These are phyloP conservation scores for Carposina sasakii DNA, from an alignment of 1,140 invertebrate species.

Conservation along the genomic window DNA sequence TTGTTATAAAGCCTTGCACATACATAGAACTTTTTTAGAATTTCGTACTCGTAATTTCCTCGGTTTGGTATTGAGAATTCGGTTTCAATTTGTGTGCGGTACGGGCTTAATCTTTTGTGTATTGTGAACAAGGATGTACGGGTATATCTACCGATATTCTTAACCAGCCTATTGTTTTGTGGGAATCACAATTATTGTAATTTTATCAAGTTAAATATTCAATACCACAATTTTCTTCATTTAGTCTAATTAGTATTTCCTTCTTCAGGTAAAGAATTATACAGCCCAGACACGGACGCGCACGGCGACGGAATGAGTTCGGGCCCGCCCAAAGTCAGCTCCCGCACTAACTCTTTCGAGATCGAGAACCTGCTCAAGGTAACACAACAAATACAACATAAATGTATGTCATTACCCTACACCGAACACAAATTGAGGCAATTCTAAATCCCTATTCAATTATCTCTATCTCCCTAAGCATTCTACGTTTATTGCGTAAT, in stretches of 20 bases:
- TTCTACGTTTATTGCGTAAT: conserved; percentile 35
- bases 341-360: conserved; percentile 90
- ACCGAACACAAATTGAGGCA: no score
- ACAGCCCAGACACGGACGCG: conserved; percentile 77
- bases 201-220: no score
- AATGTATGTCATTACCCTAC: conserved; percentile 17
- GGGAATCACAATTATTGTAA: no score
- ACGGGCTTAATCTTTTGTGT: no score
- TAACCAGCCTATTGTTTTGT: no score
- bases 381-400: conserved; percentile 26
- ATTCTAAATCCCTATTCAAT: conserved; percentile 34
- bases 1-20: conserved; percentile 43
- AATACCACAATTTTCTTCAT: no score
- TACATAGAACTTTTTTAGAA: conserved; percentile 34
- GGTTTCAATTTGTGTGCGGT: no score
- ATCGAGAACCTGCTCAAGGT: conserved; percentile 91
- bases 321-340: conserved; percentile 77
- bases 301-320: conserved; percentile 38
- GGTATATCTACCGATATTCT: no score
- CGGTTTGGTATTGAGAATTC: conserved; percentile 28
- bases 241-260: no score
- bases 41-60: conserved; percentile 31
- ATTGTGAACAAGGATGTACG: no score
- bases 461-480: conserved; percentile 25
- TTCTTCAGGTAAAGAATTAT: conserved; percentile 79